A percentile compares a stretch with the other conserved stretches of the same genome.
phyloP scores from a whole-genome alignment of 2,797 vertebrate species.

The Buceros bicornis region DNA sequence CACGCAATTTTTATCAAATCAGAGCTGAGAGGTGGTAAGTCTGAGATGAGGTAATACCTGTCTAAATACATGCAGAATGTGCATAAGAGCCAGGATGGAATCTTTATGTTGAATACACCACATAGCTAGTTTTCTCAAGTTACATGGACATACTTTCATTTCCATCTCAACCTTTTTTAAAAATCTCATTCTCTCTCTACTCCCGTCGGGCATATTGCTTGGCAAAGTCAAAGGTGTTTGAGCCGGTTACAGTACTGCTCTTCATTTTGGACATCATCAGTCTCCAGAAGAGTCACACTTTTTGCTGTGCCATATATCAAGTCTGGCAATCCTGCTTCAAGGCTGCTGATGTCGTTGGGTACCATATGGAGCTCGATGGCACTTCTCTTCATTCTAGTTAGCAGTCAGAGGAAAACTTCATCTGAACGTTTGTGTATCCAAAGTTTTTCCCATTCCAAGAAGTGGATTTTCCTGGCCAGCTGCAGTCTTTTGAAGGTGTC shows the following conservation, averaged over 20 bases:
- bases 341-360: slow-evolving; percentile 2
- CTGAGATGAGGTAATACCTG: not conserved
- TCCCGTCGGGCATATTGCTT: not conserved
- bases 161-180: not conserved
- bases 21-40: not conserved
- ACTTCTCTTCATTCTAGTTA: not conserved
- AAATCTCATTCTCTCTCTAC: not conserved
- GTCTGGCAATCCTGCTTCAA: not conserved
- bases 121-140: not conserved
- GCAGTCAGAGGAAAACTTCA: not conserved
- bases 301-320: not conserved
- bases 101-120: not conserved
- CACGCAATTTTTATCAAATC: not conserved
- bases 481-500: not conserved
- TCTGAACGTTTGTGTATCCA: slow-evolving; percentile 17
- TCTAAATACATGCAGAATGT: not conserved
- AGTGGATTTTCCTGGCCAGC: not conserved
- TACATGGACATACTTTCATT: not conserved
- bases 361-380: slow-evolving; percentile 14
- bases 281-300: not conserved
- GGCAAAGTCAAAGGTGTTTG: not conserved
- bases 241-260: not conserved
- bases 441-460: slow-evolving; percentile 29
- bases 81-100: not conserved
- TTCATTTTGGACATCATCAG: not conserved